These are phyloP conservation scores for Calypte anna DNA, from an alignment of 2,113 vertebrate genomes.

Conservation along the genomic window DNA sequence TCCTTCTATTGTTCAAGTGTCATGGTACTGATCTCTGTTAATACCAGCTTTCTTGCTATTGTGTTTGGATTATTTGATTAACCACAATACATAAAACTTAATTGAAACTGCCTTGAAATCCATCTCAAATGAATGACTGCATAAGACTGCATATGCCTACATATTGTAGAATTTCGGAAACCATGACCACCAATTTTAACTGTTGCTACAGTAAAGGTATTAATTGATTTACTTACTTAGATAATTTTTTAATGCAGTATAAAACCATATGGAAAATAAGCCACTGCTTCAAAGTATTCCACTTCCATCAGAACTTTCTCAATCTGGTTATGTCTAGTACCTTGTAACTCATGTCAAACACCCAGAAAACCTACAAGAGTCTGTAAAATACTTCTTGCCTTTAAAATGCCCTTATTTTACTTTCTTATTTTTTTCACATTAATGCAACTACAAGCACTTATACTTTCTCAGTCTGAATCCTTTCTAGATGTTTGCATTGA, in stretches of 20 bases:
- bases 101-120: background rate
- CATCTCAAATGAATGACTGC: background rate
- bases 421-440: background rate
- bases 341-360: background rate
- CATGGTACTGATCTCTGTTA: background rate
- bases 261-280: background rate
- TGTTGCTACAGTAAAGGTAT: background rate
- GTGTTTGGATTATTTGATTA: background rate
- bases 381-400: background rate
- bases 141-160: background rate
- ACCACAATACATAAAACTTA: background rate
- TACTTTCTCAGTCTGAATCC: background rate
- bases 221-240: background rate
- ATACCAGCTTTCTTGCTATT: background rate
- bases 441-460: background rate
- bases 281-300: background rate
- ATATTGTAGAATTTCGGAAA: background rate
- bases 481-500: background rate
- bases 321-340: background rate
- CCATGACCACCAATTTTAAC: background rate
- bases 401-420: constrained; percentile 9
- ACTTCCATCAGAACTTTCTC: background rate
- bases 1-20: background rate
- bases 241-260: background rate
- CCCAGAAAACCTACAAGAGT: background rate